phyloP scores from a whole-genome alignment of 2,797 vertebrate species.

The Myotis daubentonii region DNA sequence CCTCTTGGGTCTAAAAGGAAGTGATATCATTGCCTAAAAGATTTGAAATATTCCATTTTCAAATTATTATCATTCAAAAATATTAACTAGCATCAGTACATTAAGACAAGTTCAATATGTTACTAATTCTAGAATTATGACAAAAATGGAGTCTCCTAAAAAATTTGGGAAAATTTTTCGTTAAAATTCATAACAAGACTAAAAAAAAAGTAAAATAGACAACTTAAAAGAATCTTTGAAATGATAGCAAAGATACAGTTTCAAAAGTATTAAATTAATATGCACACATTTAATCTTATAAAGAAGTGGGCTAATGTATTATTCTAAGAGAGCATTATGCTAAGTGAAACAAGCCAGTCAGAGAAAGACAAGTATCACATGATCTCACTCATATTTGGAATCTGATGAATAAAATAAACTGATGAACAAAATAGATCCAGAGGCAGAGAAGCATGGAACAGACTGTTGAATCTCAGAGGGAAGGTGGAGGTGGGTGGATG shows the following conservation, averaged over 20 bases:
- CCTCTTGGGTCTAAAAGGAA: not conserved
- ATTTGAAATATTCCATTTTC: not conserved
- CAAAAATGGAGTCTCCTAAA: not conserved
- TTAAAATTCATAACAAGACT: not conserved
- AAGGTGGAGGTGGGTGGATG: no score
- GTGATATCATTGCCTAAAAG: not conserved
- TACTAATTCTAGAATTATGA: not conserved
- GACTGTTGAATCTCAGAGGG: no score
- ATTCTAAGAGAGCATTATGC: no score
- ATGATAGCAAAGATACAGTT: not conserved
- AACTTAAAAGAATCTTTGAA: not conserved
- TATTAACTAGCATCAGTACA: not conserved
- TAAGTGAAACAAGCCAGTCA: no score
- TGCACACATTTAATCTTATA: not conserved
- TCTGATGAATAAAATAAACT: no score
- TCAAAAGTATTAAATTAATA: constrained; percentile 12
- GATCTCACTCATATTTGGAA: no score
- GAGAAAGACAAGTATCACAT: no score
- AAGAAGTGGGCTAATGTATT: not conserved
- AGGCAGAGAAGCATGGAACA: no score
- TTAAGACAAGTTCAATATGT: not conserved
- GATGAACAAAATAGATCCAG: no score
- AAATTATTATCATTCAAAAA: not conserved
- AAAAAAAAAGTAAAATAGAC: not conserved
- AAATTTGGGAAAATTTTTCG: not conserved